Evolutionary conservation across 2,888 invertebrate genomes (phyloP).

Genomic region (Lasioglossum leucozonium): DNA sequence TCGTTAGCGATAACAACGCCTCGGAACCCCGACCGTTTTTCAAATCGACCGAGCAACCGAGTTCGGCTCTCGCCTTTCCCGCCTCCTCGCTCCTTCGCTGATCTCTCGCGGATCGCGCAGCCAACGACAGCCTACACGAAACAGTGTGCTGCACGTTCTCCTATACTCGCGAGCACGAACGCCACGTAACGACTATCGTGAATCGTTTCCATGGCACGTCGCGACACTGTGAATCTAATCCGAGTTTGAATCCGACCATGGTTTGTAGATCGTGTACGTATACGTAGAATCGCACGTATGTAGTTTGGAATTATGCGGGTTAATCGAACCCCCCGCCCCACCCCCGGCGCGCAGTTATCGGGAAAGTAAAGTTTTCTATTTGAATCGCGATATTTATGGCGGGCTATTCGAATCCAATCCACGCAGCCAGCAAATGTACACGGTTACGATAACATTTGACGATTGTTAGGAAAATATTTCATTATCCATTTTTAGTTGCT

Average conservation of each 20-base stretch:
- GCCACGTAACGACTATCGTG: conserved; percentile 63
- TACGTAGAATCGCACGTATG: not conserved
- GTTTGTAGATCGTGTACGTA: not conserved
- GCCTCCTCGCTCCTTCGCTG: conserved; percentile 52
- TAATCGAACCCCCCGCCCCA: not conserved
- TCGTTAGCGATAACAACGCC: conserved; percentile 59
- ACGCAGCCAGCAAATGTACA: not conserved
- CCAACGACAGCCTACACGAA: conserved; percentile 22
- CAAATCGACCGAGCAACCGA: conserved; percentile 62
- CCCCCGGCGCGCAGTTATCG: not conserved
- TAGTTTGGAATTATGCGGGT: not conserved
- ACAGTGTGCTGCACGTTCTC: conserved; percentile 11
- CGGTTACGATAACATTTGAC: not conserved
- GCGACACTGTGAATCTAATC: conserved; percentile 43
- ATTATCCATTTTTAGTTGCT: not conserved
- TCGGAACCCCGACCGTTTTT: conserved; percentile 62
- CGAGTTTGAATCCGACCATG: conserved; percentile 31
- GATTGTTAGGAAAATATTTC: not conserved
- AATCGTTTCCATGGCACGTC: conserved; percentile 48
- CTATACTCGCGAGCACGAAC: conserved; percentile 49
- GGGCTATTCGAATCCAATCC: not conserved
- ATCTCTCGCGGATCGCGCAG: conserved; percentile 52
- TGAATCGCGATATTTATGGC: not conserved
- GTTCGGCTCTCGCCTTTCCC: conserved; percentile 62
- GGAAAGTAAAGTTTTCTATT: not conserved